Percentiles rank a stretch among this genome's conserved stretches.
Conservation (phyloP, 1,140 invertebrate genomes). For the Lepidurus packardi region DNA sequence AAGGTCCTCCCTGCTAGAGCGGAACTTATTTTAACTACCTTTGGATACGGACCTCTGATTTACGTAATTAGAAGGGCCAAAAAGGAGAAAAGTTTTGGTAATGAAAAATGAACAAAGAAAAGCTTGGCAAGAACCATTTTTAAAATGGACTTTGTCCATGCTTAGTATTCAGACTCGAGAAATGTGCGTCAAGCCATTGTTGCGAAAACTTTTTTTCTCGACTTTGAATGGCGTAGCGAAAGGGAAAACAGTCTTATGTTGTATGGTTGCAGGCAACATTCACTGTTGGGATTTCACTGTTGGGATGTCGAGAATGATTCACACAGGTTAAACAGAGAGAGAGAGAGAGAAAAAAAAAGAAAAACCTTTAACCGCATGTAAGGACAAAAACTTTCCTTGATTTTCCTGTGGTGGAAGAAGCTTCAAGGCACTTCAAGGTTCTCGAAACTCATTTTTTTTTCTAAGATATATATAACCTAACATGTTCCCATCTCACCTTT, state of each 20-base stretch:
- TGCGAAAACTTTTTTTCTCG: not conserved
- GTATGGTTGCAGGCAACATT: not conserved
- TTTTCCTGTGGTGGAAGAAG: not conserved
- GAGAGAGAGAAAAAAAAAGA: not conserved
- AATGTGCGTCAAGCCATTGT: no score
- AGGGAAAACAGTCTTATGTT: not conserved
- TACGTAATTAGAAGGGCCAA: conserved; percentile 1
- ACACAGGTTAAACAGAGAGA: not conserved
- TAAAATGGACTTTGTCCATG: conserved; percentile 11
- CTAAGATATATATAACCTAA: not conserved
- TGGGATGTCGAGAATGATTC: not conserved
- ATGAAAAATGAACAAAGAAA: not conserved
- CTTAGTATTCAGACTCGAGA: not conserved
- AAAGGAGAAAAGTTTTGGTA: not conserved
- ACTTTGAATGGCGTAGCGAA: not conserved
- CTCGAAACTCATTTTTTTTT: not conserved
- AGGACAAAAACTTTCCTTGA: not conserved
- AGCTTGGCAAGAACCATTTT: no score
- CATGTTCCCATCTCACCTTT: not conserved
- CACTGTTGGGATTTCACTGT: not conserved
- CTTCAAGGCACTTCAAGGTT: not conserved
- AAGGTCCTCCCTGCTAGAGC: not conserved
- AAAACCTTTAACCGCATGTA: not conserved
- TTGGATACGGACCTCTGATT: not conserved
- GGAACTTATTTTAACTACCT: not conserved